Percentiles rank a stretch among this genome's conserved stretches.
These are phyloP conservation scores for Agrypnia vestita DNA, from an alignment of 1,140 invertebrate species.

Conservation along the genomic window DNA sequence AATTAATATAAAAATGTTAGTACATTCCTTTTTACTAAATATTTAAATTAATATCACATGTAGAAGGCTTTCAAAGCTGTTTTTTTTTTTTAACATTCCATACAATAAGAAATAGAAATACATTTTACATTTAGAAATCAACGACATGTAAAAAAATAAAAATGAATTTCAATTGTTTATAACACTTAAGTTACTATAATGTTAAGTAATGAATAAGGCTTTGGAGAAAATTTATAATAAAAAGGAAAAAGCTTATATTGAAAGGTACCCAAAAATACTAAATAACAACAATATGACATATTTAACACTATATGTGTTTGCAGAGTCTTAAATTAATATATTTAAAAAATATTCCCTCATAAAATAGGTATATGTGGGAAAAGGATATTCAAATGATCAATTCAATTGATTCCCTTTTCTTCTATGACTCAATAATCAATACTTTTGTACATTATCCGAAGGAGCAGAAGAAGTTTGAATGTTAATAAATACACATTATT, in stretches of 20 bases:
- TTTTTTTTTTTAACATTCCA: slow-evolving; percentile 8
- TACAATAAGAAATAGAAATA: slow-evolving; percentile 15
- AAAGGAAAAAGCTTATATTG: neutral
- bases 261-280: neutral
- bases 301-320: too few species aligned
- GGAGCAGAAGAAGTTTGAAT: too few species aligned
- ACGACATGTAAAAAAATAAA: slow-evolving; percentile 8
- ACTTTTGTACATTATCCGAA: neutral
- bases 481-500: too few species aligned
- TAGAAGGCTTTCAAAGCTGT: slow-evolving; percentile 52
- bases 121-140: neutral
- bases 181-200: neutral
- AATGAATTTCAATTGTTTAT: neutral
- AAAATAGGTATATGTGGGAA: too few species aligned
- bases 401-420: neutral
- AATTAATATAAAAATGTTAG: slow-evolving; percentile 4
- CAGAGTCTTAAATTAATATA: too few species aligned
- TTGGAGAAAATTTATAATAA: slow-evolving; percentile 13
- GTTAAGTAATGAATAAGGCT: neutral
- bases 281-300: too few species aligned
- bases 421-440: neutral
- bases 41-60: slow-evolving; percentile 59
- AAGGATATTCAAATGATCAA: too few species aligned
- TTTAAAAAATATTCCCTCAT: too few species aligned
- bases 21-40: slow-evolving; percentile 25